Base-by-base conservation (phyloP, 2,113 vertebrate species). In the Acanthochromis polyacanthus region DNA sequence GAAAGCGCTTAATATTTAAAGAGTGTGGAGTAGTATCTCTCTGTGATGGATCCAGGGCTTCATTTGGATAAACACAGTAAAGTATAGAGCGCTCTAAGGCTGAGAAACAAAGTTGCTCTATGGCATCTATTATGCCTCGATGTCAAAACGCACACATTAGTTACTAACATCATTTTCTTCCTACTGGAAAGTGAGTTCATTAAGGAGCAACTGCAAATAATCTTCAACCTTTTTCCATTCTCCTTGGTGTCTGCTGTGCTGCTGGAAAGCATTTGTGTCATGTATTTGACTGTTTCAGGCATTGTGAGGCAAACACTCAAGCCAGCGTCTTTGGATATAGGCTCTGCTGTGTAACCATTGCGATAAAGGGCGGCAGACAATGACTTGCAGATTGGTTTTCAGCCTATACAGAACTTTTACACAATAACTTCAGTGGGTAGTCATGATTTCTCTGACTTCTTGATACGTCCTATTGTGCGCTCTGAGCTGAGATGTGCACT, bases 21-120 rank as follows among this genome's bases (percentile, higher is more conserved):
- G 71, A 85, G 72, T 19, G 22, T 76, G 81, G 85, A 88, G 83
- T 84, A 85, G 86, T 82, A 82, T 84, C 68, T 81, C 83, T 83
- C 20, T 46, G 68, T 85, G 68, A 90, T 92, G 81, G 79, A 90
- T 87, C 62, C 68, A 65, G 48, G 64, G 61, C 58, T 64, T 81
- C 45, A 80, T 88, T 73, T 82, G 68, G 81, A 73, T 87, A 82
- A 90, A 87, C 82, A 80, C 12, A 50, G 65, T 55, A 71, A 80
- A 78, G 61, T 64, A 50, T 61, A 71, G 25, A 58, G 53, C 60
- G 60, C 62, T 62, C 19, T 0, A 2, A 65, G 58, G 43, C 70
- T 40, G 19, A 52, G 36, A 55, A 71, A 48, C 71, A 16, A 20
- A 60, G 46, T 64, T 32, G 71, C 74, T 68, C 51, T 52, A 38